Percentiles rank a stretch among this genome's conserved stretches.
Conservation (phyloP, 2,888 invertebrate genomes). For the Amblyjoppa fuscipennis region DNA sequence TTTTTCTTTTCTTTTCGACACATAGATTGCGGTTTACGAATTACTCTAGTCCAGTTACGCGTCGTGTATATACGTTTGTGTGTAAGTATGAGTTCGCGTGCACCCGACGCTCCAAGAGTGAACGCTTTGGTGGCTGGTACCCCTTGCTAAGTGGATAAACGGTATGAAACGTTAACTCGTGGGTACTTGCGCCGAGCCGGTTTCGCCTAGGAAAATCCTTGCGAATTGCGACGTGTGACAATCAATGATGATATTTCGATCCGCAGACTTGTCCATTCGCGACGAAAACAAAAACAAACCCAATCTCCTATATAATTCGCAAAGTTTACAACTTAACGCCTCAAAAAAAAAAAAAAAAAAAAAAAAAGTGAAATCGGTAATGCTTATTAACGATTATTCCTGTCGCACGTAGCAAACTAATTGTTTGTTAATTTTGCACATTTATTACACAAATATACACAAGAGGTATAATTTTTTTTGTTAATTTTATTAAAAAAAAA, state of each 20-base stretch:
- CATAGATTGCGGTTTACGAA: neutral
- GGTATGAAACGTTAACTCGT: constrained; percentile 60
- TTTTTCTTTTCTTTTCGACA: too few relatives aligned
- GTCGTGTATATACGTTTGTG: neutral
- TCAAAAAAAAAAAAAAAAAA: neutral
- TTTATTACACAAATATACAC: too few relatives aligned
- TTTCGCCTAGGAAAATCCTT: constrained; percentile 38
- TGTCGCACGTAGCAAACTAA: too few relatives aligned
- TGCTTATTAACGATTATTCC: too few relatives aligned
- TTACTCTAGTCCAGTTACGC: neutral
- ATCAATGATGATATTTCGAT: neutral
- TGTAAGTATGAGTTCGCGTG: neutral
- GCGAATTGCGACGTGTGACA: constrained; percentile 25
- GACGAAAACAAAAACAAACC: neutral
- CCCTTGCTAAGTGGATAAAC: constrained; percentile 64
- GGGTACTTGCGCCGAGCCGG: constrained; percentile 28
- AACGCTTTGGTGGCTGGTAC: constrained; percentile 50
- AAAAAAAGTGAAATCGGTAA: neutral
- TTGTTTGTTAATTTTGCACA: too few relatives aligned
- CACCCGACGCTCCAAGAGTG: constrained; percentile 62
- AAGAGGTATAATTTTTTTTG: too few relatives aligned
- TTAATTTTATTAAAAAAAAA: too few relatives aligned
- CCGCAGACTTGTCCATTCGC: neutral
- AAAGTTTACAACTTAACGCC: neutral
- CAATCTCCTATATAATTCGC: neutral